Percentiles rank a stretch among this genome's conserved stretches.
Evolutionary conservation across 2,888 invertebrate genomes (phyloP).

Genomic region (Phalera bucephala): DNA sequence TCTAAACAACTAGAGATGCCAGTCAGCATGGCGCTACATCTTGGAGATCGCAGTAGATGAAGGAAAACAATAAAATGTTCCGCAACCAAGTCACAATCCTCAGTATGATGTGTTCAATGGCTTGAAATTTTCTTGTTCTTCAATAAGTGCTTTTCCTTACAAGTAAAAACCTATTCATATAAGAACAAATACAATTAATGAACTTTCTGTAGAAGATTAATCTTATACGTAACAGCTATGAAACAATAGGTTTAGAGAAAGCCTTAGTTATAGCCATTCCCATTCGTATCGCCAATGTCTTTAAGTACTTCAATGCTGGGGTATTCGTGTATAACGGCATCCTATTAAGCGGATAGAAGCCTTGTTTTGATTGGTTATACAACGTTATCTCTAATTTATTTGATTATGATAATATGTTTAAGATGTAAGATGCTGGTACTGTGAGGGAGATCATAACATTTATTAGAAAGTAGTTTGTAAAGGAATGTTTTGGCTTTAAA

Average conservation of each 20-base stretch:
- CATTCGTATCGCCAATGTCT: constrained; percentile 26
- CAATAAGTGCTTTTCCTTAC: too few species aligned
- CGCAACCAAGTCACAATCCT: too few species aligned
- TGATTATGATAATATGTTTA: not conserved
- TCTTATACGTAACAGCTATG: constrained; percentile 60
- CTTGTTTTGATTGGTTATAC: constrained; percentile 15
- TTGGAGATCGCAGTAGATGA: too few species aligned
- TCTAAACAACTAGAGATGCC: too few species aligned
- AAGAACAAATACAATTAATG: constrained; percentile 49
- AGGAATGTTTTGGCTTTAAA: too few species aligned
- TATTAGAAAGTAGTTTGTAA: too few species aligned
- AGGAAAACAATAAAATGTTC: too few species aligned
- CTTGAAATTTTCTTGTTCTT: too few species aligned
- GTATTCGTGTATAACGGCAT: constrained; percentile 19
- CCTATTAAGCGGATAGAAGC: constrained; percentile 14
- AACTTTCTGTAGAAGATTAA: constrained; percentile 65
- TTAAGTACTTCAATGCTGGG: constrained; percentile 15
- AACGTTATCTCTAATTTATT: constrained; percentile 6
- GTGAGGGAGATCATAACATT: too few species aligned
- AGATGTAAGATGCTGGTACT: too few species aligned
- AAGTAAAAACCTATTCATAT: constrained; percentile 17
- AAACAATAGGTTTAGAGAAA: constrained; percentile 64
- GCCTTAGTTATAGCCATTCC: constrained; percentile 47
- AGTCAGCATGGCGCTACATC: too few species aligned
- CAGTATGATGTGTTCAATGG: too few species aligned